A percentile compares a stretch with the other conserved stretches of the same genome.
Evolutionary conservation across 1,140 invertebrate species (phyloP).

Genomic region (Drosophila auraria): DNA sequence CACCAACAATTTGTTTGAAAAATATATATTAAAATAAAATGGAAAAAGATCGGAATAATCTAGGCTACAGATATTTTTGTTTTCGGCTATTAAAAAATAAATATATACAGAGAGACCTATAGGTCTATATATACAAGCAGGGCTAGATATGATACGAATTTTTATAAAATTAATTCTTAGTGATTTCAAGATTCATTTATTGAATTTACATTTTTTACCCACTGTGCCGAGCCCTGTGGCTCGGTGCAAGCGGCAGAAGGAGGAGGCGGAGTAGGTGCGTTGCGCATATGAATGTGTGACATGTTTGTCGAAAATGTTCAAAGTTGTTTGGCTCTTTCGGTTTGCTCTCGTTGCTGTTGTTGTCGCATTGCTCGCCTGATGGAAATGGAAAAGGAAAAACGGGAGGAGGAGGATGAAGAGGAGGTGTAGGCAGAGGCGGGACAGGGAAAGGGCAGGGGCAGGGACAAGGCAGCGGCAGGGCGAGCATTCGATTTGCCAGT

Average conservation of each 20-base stretch:
- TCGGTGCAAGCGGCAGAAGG: not conserved
- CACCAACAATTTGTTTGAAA: not conserved
- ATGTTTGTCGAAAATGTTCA: conserved; percentile 82
- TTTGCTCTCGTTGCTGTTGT: conserved; percentile 34
- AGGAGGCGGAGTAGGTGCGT: conserved; percentile 22
- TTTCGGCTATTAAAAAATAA: too few relatives aligned
- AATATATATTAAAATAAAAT: not conserved
- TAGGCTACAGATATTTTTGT: too few relatives aligned
- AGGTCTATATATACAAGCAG: too few relatives aligned
- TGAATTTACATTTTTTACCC: not conserved
- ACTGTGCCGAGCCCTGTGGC: conserved; percentile 23
- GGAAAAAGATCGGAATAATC: not conserved
- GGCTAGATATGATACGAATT: too few relatives aligned
- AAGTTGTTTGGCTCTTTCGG: conserved; percentile 67
- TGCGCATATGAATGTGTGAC: conserved; percentile 76
- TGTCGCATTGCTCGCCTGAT: conserved; percentile 38
- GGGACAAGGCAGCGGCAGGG: conserved; percentile 28
- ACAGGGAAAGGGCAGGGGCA: too few relatives aligned
- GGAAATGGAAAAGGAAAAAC: conserved; percentile 32
- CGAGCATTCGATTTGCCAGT: conserved; percentile 41
- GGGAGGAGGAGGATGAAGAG: not conserved
- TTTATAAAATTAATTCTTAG: too few relatives aligned
- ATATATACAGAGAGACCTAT: too few relatives aligned
- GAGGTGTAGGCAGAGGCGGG: not conserved
- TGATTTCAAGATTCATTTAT: too few relatives aligned